phyloP scores from a whole-genome alignment of 2,113 vertebrate species.

The Morphnarchus princeps region DNA sequence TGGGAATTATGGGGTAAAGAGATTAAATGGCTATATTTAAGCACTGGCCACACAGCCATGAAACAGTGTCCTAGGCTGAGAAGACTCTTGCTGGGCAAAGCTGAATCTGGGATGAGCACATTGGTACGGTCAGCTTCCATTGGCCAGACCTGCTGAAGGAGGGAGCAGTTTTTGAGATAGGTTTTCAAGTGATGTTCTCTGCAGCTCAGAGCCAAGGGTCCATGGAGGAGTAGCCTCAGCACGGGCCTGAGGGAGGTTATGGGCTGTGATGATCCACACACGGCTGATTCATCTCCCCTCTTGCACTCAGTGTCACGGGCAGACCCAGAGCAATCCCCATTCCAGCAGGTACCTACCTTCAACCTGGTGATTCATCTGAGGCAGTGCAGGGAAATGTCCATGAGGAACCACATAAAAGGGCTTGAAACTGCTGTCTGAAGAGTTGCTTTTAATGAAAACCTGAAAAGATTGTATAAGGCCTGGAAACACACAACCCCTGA shows the following conservation, averaged over 20 bases:
- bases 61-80: background rate
- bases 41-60: background rate
- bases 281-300: background rate
- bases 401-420: background rate
- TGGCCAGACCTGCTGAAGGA: background rate
- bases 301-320: background rate
- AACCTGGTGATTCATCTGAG: background rate
- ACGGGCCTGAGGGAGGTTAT: background rate
- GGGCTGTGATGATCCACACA: background rate
- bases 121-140: fast-evolving
- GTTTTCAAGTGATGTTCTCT: background rate
- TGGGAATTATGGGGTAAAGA: background rate
- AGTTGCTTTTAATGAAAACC: background rate
- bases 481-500: background rate
- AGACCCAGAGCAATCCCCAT: background rate
- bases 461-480: background rate
- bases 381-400: background rate
- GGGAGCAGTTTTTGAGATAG: background rate
- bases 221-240: background rate
- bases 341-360: background rate
- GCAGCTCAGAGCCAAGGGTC: background rate
- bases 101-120: background rate
- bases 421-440: background rate
- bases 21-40: background rate
- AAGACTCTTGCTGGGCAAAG: background rate